phyloP scores from a whole-genome alignment of 2,113 vertebrate species.

The Bucco capensis region DNA sequence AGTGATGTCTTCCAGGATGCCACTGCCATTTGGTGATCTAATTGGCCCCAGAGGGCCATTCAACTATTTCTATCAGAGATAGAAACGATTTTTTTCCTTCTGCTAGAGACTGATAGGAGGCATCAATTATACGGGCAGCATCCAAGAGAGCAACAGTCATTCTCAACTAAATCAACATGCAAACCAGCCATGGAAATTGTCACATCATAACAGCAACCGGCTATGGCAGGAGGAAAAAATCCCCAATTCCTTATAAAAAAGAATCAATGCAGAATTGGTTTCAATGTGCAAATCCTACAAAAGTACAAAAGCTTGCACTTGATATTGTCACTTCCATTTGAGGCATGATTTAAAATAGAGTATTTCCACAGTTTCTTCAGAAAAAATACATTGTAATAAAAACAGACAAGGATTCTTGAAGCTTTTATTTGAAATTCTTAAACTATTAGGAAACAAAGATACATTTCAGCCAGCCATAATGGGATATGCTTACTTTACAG shows the following conservation, averaged over 20 bases:
- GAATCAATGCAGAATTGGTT: neutral
- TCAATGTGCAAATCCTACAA: neutral
- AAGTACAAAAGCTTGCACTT: neutral
- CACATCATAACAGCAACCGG: neutral
- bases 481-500: neutral
- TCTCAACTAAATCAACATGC: conserved; percentile 22
- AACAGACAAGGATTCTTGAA: neutral
- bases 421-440: neutral
- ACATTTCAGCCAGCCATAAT: neutral
- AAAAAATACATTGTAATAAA: neutral
- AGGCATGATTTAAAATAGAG: neutral
- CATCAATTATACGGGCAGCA: conserved; percentile 17
- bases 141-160: neutral
- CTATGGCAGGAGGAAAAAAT: neutral
- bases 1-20: conserved; percentile 23
- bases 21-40: conserved; percentile 52
- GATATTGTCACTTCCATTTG: neutral
- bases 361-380: neutral
- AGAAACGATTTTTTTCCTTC: conserved; percentile 31
- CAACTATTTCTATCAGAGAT: conserved; percentile 40
- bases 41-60: conserved; percentile 43
- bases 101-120: conserved; percentile 10
- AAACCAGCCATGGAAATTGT: neutral
- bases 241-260: neutral
- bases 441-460: neutral